phyloP scores from a whole-genome alignment of 2,113 vertebrate species.

The Tylochromis polylepis region DNA sequence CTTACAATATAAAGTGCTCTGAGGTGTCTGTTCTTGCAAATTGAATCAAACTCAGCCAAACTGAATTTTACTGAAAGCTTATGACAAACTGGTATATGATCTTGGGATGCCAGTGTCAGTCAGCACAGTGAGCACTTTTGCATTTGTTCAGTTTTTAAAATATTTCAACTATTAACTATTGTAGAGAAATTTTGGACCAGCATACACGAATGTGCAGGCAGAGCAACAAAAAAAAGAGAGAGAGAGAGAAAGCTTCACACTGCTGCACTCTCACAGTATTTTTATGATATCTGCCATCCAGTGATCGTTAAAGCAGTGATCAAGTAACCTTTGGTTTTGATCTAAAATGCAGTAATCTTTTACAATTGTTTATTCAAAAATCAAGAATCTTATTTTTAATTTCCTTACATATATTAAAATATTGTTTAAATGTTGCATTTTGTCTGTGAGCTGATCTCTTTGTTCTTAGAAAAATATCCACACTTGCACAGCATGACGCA shows the following conservation, averaged over 20 bases:
- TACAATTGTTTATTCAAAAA: background rate
- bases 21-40: background rate
- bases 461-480: background rate
- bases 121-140: background rate
- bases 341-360: background rate
- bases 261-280: background rate
- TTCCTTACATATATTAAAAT: background rate
- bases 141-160: background rate
- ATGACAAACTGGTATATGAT: background rate
- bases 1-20: background rate
- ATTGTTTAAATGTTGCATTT: background rate
- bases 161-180: background rate
- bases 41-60: background rate
- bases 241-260: background rate
- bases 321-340: background rate
- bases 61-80: background rate
- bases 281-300: background rate
- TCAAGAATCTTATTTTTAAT: fast-evolving
- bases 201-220: background rate
- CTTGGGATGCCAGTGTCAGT: background rate
- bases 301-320: background rate
- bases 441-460: background rate
- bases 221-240: background rate
- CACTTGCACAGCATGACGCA: background rate
- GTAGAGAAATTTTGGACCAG: background rate